Evolutionary conservation across 2,797 vertebrate genomes (phyloP).

Genomic region (Tinamus major): DNA sequence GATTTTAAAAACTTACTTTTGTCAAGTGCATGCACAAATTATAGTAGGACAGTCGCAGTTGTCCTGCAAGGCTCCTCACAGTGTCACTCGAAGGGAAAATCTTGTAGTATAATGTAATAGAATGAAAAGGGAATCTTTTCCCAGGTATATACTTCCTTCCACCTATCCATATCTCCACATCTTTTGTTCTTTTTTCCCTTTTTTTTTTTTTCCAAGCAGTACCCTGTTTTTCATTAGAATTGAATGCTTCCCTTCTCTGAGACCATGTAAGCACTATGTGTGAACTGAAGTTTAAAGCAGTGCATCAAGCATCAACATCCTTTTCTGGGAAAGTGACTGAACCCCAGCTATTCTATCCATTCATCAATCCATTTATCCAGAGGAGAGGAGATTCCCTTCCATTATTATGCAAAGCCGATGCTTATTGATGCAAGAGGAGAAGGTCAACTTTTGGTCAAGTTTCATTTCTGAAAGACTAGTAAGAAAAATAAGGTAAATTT

Average conservation of each 20-base stretch:
- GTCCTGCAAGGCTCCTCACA: constrained; percentile 17
- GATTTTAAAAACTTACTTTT: constrained; percentile 35
- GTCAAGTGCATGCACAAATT: constrained; percentile 10
- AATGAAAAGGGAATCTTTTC: constrained; percentile 42
- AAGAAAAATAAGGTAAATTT: neutral
- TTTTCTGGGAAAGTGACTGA: neutral
- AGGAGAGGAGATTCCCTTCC: neutral
- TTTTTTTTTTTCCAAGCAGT: neutral
- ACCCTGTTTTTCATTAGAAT: neutral
- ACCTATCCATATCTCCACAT: neutral
- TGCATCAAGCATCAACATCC: neutral
- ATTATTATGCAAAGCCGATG: neutral
- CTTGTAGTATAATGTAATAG: constrained; percentile 55
- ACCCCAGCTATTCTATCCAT: neutral
- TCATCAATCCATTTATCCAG: neutral
- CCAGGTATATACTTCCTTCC: neutral
- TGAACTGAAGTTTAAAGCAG: neutral
- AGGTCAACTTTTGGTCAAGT: neutral
- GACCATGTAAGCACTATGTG: neutral
- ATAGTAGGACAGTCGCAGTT: neutral
- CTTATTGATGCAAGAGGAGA: neutral
- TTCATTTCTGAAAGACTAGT: neutral
- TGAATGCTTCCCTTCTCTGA: neutral
- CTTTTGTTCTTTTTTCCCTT: neutral
- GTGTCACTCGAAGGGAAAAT: constrained; percentile 41